A percentile compares a stretch with the other conserved stretches of the same genome.
Conservation (phyloP, 2,888 invertebrate genomes). For the Nemapogon koenigi region DNA sequence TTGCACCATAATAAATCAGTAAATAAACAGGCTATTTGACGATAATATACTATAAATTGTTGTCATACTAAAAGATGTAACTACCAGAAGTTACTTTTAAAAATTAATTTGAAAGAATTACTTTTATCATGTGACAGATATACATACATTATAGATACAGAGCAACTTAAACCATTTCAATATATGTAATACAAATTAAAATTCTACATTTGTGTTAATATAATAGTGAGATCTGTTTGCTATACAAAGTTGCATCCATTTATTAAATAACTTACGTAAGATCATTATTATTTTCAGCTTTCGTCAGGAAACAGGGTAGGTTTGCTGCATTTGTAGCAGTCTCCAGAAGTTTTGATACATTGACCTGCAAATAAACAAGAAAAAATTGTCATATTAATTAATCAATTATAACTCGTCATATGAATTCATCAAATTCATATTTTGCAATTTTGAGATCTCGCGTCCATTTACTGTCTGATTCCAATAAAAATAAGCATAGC, state of each 20-base stretch:
- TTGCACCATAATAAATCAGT: slow-evolving; percentile 10
- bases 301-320: slow-evolving; percentile 42
- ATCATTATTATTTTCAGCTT: slow-evolving; percentile 25
- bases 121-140: no score
- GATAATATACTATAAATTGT: no score
- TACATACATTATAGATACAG: no score
- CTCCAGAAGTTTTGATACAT: slow-evolving; percentile 33
- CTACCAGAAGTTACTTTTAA: no score
- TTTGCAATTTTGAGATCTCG: not conserved
- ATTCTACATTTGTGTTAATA: no score
- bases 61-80: no score
- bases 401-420: not conserved
- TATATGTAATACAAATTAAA: no score
- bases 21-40: not conserved
- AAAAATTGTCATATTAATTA: slow-evolving; percentile 3
- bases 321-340: slow-evolving; percentile 33
- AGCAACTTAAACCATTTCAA: no score
- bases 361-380: slow-evolving; percentile 31
- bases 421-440: not conserved
- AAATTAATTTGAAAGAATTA: no score
- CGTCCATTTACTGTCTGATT: slow-evolving; percentile 10
- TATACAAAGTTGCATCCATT: no score
- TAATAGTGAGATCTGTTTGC: no score
- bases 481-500: slow-evolving; percentile 3
- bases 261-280: no score